Evolutionary conservation across 2,888 invertebrate genomes (phyloP), one percentile per base, ranked within the genome.

Genomic region (Conops quadrifasciatus): DNA sequence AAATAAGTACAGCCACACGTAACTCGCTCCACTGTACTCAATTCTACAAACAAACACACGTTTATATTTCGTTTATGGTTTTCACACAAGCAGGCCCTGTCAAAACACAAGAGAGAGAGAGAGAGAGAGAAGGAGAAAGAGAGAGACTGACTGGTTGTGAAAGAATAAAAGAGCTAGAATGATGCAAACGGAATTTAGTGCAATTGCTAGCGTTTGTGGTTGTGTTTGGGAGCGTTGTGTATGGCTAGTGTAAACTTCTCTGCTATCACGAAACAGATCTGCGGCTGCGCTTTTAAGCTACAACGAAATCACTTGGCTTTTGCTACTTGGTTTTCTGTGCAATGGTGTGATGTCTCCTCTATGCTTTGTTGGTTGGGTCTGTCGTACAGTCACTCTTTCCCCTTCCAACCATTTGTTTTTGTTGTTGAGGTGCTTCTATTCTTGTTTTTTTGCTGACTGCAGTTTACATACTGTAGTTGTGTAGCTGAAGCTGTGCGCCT

Each of bases 171-270:
- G n/a, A 53, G 53, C 3, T 36, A 13, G 45, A 43, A 60, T 1
- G 24, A 56, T 24, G 1, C 21, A 26, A 24, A 19, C 49, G 68
- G 62, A 68, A 68, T 68, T 68, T 68, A 68, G 68, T 68, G 51
- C 68, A 68, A 45, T 43, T n/a, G 28, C 28, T n/a, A 4, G 58
- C 21, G 49, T n/a, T n/a, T n/a, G n/a, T n/a, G n/a, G n/a, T n/a
- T n/a, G 36, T 9, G 9, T 36, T 36, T 36, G 36, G 11, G 63
- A 47, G n/a, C n/a, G 21, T 19, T 53, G 19, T 53, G 2, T 58
- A 9, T 36, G 36, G 36, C 9, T 9, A n/a, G n/a, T n/a, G 4
- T 9, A 36, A 36, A 36, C 9, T 9, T 36, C 36, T 36, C 36
- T 36, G 36, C 9, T 36, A 7, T 36, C 36, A 36, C 36, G 36